phyloP scores from a whole-genome alignment of 2,113 vertebrate species.

The Malaclemys terrapin region DNA sequence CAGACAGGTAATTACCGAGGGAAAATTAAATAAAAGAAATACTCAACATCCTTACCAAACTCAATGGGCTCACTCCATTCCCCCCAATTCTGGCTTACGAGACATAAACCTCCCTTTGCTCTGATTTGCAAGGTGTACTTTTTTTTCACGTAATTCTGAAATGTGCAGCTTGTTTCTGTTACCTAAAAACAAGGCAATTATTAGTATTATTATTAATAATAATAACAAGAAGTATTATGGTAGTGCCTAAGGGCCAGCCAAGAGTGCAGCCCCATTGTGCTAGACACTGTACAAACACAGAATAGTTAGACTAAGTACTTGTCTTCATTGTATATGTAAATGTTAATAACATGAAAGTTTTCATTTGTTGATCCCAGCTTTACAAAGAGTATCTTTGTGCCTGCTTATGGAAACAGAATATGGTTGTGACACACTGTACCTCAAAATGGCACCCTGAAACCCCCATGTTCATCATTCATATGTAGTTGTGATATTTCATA shows the following conservation, averaged over 20 bases:
- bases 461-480: no score
- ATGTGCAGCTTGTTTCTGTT: not conserved
- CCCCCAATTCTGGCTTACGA: not conserved
- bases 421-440: not conserved
- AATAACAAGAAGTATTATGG: not conserved
- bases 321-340: not conserved
- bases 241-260: not conserved
- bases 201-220: not conserved
- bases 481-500: no score
- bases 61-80: slow-evolving; percentile 62
- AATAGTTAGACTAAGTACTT: not conserved
- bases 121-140: slow-evolving; percentile 53
- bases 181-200: slow-evolving; percentile 50
- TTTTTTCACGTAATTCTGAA: slow-evolving; percentile 18
- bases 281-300: not conserved
- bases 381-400: not conserved
- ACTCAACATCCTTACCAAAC: slow-evolving; percentile 60
- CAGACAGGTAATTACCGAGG: accelerated
- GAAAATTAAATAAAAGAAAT: not conserved
- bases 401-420: not conserved
- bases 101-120: not conserved
- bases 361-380: not conserved
- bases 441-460: no score
- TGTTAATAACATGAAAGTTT: not conserved
- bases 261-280: not conserved